Conservation (phyloP, 2,888 invertebrate species). For the Neuroscelio doddi region DNA sequence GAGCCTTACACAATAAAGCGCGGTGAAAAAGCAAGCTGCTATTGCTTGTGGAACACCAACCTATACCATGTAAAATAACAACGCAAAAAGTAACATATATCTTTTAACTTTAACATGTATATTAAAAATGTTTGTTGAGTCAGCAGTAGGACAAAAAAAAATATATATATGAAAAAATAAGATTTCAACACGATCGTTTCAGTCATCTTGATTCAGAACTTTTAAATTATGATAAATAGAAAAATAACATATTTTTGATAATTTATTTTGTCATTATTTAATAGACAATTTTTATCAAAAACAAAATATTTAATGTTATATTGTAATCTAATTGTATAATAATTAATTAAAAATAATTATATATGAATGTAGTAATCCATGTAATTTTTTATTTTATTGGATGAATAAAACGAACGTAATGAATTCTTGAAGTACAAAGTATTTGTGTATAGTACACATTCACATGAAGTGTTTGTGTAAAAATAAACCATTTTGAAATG, state of each 20-base stretch:
- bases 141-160: neutral
- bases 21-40: slow-evolving; percentile 26
- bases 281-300: too few species aligned
- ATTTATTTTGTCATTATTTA: too few species aligned
- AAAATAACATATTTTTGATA: neutral
- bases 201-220: neutral
- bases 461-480: neutral
- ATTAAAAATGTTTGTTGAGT: neutral
- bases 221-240: too few species aligned
- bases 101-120: slow-evolving; percentile 2
- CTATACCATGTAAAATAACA: slow-evolving; percentile 17
- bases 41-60: slow-evolving; percentile 19
- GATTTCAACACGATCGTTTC: neutral
- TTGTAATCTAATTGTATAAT: too few species aligned
- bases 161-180: neutral
- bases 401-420: neutral
- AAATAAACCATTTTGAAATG: neutral
- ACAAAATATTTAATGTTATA: too few species aligned
- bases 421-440: neutral
- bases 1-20: slow-evolving; percentile 30
- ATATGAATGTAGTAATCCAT: too few species aligned
- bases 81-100: slow-evolving; percentile 12
- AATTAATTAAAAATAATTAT: too few species aligned
- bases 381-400: neutral
- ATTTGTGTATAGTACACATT: neutral